Evolutionary conservation across 2,113 vertebrate genomes (phyloP).

Genomic region (Crotalus horridus): DNA sequence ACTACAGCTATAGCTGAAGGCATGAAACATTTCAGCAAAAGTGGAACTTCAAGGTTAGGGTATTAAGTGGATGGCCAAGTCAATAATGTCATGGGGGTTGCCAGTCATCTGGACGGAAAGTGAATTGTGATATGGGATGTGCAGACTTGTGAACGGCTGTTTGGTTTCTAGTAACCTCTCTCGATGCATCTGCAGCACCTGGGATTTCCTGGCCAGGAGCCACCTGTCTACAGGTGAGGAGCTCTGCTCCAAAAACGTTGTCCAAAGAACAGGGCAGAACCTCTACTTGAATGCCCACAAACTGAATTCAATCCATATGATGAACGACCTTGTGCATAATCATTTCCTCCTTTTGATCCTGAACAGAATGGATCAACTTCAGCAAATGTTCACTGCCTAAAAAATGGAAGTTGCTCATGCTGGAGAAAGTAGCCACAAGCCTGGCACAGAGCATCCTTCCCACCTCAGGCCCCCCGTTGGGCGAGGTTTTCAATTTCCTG

Average conservation of each 20-base stretch:
- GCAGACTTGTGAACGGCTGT: neutral
- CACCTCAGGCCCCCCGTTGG: neutral
- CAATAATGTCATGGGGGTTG: neutral
- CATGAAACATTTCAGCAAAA: no score
- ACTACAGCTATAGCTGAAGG: neutral
- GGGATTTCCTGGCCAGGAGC: neutral
- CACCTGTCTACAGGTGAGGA: neutral
- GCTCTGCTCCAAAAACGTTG: neutral
- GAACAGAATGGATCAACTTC: neutral
- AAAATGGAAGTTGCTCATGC: neutral
- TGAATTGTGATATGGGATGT: neutral
- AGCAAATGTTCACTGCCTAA: neutral
- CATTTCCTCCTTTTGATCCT: neutral
- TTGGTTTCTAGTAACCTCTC: neutral
- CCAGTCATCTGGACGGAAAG: neutral
- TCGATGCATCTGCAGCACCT: neutral
- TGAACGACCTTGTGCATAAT: neutral
- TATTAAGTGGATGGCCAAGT: neutral
- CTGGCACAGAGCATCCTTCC: neutral
- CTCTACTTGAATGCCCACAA: neutral
- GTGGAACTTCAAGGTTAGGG: neutral
- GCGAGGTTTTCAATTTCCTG: neutral
- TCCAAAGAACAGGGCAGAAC: neutral
- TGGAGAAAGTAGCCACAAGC: neutral
- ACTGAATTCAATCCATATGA: neutral